Conservation (phyloP, 2,888 invertebrate genomes). For the Pseudolycoriella hygida region DNA sequence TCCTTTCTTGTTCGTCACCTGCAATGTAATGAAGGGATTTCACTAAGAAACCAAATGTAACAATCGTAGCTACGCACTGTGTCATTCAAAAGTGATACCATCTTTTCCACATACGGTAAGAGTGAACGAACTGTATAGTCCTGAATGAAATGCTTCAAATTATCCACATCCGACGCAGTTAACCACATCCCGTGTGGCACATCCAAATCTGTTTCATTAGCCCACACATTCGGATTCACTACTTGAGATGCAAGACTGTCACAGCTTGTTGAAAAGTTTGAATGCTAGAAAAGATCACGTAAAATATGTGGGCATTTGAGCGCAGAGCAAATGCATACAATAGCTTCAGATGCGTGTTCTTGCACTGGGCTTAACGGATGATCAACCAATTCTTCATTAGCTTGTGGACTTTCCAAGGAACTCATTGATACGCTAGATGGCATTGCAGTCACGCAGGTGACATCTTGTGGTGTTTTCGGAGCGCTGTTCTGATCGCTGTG, state of each 20-base stretch:
- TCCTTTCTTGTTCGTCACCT: conserved; percentile 74
- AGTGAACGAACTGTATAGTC: conserved; percentile 76
- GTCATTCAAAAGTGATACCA: conserved; percentile 64
- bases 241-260: conserved; percentile 36
- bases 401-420: conserved; percentile 13
- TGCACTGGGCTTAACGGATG: conserved; percentile 63
- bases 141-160: conserved; percentile 64
- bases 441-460: conserved; percentile 28
- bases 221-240: conserved; percentile 38
- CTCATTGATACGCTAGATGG: conserved; percentile 24
- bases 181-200: conserved; percentile 54
- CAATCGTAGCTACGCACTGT: conserved; percentile 31
- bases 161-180: conserved; percentile 67
- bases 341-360: conserved; percentile 39
- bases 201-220: conserved; percentile 34
- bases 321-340: no score
- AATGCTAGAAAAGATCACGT: conserved; percentile 17
- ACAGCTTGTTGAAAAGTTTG: conserved; percentile 32
- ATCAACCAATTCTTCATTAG: conserved; percentile 27
- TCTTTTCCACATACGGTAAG: conserved; percentile 80
- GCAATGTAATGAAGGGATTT: conserved; percentile 11
- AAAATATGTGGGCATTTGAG: not conserved
- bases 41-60: not conserved
- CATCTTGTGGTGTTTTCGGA: conserved; percentile 38
- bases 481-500: conserved; percentile 32